Conservation (phyloP, 2,113 vertebrate species). For the Antennarius striatus region DNA sequence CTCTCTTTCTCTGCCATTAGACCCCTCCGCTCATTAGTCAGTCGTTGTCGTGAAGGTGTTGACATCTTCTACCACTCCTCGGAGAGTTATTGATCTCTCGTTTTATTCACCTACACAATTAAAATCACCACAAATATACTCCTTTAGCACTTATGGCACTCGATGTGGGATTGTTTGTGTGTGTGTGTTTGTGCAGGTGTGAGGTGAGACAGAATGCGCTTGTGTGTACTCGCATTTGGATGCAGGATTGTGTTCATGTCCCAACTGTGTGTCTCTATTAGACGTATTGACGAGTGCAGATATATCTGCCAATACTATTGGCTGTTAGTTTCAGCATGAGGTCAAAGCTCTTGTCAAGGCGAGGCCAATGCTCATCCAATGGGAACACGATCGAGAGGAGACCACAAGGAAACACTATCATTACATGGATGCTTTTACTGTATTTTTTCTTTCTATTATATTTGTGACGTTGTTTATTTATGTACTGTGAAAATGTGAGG, state of each 20-base stretch:
- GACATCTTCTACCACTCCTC: conserved; percentile 55
- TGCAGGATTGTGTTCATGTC: conserved; percentile 22
- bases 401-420: background rate
- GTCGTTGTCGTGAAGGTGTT: conserved; percentile 37
- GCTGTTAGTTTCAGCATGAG: conserved; percentile 37
- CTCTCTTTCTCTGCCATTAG: conserved; percentile 42
- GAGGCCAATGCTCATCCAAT: conserved; percentile 48
- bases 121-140: conserved; percentile 64
- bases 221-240: conserved; percentile 22
- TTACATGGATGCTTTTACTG: background rate
- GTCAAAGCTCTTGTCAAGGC: conserved; percentile 65
- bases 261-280: conserved; percentile 25
- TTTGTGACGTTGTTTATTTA: background rate
- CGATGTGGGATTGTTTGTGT: conserved; percentile 1
- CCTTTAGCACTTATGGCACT: conserved; percentile 11
- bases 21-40: conserved; percentile 54
- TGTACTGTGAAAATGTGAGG: background rate
- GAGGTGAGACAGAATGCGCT: background rate
- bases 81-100: conserved; percentile 65
- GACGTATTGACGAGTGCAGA: conserved; percentile 34
- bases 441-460: background rate
- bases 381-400: conserved; percentile 30
- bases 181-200: conserved; percentile 11
- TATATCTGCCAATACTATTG: conserved; percentile 54
- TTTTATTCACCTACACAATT: conserved; percentile 56